Conservation (phyloP, 2,797 vertebrate species). For the Melanotaenia boesemani region DNA sequence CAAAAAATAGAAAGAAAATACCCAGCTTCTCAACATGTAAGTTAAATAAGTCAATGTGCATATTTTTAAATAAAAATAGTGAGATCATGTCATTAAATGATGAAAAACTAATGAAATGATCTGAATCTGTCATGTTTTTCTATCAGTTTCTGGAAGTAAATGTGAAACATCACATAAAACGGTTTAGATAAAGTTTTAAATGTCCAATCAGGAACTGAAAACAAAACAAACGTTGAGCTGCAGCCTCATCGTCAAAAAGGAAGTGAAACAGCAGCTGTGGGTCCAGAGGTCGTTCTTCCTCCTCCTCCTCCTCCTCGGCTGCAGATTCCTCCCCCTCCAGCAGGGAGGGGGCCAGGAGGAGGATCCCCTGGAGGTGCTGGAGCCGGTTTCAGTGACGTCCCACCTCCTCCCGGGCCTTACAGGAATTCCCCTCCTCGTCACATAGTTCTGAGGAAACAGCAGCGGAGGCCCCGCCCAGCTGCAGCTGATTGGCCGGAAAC, state of each 20-base stretch:
- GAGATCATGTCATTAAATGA: too few relatives aligned
- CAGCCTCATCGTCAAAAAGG: constrained; percentile 10
- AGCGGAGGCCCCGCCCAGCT: constrained; percentile 60
- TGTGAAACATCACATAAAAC: too few relatives aligned
- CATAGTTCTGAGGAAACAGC: constrained; percentile 72
- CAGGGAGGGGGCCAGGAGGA: constrained; percentile 31
- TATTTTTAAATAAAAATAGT: too few relatives aligned
- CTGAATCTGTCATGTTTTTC: too few relatives aligned
- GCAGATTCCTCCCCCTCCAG: constrained; percentile 24
- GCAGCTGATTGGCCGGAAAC: constrained; percentile 76
- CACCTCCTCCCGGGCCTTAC: constrained; percentile 54
- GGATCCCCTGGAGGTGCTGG: constrained; percentile 73
- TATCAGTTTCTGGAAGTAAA: too few relatives aligned
- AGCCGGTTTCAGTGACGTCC: constrained; percentile 73
- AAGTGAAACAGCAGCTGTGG: constrained; percentile 18
- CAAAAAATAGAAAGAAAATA: too few relatives aligned
- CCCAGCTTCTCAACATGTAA: too few relatives aligned
- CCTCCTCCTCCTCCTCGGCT: constrained; percentile 10
- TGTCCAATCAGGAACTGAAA: too few relatives aligned
- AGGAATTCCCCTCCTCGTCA: constrained; percentile 83
- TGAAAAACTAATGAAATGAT: too few relatives aligned
- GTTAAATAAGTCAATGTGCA: too few relatives aligned
- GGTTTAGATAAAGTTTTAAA: too few relatives aligned
- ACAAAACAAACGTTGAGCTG: neutral
- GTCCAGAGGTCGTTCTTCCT: neutral